phyloP scores from a whole-genome alignment of 2,888 invertebrate species.

The Drosophila subquinaria region DNA sequence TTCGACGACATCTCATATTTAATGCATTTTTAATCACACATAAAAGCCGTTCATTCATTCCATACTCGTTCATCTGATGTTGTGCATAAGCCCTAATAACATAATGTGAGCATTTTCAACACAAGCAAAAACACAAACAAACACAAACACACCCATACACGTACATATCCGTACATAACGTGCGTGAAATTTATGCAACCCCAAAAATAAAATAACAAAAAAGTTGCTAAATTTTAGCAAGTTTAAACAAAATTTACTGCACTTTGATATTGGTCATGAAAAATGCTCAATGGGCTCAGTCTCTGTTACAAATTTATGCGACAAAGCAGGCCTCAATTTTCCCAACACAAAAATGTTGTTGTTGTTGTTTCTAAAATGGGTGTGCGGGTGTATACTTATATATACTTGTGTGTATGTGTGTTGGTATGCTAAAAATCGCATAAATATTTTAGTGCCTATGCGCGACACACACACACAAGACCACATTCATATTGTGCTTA shows the following conservation, averaged over 20 bases:
- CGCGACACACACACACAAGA: conserved; percentile 31
- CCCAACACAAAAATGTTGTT: conserved; percentile 20
- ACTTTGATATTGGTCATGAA: conserved; percentile 74
- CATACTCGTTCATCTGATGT: conserved; percentile 20
- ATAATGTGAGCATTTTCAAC: conserved; percentile 51
- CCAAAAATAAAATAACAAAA: conserved; percentile 14
- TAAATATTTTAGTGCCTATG: conserved; percentile 74
- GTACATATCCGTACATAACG: conserved; percentile 9
- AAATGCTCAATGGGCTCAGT: conserved; percentile 61
- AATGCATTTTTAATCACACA: conserved; percentile 77
- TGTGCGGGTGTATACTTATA: not conserved
- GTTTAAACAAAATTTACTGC: conserved; percentile 76
- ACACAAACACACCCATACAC: conserved; percentile 11
- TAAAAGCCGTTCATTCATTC: conserved; percentile 48
- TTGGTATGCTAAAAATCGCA: conserved; percentile 48
- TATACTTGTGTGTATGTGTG: conserved; percentile 9
- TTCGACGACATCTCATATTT: conserved; percentile 61
- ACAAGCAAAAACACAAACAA: conserved; percentile 1
- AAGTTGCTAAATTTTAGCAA: conserved; percentile 53
- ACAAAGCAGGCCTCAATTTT: conserved; percentile 24
- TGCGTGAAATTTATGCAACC: conserved; percentile 61
- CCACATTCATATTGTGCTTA: conserved; percentile 31
- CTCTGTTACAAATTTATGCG: conserved; percentile 67
- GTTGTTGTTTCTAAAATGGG: conserved; percentile 19
- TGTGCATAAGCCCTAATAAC: conserved; percentile 53